Evolutionary conservation across 2,797 vertebrate genomes (phyloP).

Genomic region (Carduelis carduelis): DNA sequence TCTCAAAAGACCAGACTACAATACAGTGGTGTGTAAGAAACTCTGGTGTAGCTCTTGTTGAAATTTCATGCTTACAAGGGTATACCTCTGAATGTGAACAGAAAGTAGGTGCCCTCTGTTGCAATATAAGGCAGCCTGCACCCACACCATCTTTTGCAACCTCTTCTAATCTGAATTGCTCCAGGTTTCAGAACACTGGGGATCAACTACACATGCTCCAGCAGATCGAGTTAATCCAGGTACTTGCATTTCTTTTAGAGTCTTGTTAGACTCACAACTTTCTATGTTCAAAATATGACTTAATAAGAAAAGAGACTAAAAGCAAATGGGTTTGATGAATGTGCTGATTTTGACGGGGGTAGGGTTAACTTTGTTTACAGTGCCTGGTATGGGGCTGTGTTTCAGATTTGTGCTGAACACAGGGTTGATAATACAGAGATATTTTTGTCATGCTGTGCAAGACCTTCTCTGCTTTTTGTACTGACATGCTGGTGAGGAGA

Average conservation of each 20-base stretch:
- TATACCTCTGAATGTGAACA: background rate
- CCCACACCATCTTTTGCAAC: background rate
- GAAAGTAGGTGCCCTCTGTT: background rate
- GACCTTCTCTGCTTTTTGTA: background rate
- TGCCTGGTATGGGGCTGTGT: background rate
- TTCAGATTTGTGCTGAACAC: background rate
- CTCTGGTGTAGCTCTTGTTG: background rate
- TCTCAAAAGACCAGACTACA: background rate
- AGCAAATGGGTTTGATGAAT: background rate
- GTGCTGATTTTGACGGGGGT: background rate
- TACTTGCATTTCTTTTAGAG: background rate
- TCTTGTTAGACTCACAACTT: background rate
- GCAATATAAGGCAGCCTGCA: background rate
- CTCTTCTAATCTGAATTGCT: background rate
- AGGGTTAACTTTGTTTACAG: background rate
- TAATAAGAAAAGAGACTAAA: background rate
- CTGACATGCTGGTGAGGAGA: fast-evolving
- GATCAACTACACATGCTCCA: background rate
- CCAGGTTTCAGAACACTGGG: background rate
- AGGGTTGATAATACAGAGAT: background rate
- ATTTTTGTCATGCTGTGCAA: background rate
- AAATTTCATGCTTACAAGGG: background rate
- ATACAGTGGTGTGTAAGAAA: background rate
- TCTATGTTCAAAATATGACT: background rate
- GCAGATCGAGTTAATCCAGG: background rate